Evolutionary conservation across 1,140 invertebrate species (phyloP).

Genomic region (Zaprionus kolodkinae): DNA sequence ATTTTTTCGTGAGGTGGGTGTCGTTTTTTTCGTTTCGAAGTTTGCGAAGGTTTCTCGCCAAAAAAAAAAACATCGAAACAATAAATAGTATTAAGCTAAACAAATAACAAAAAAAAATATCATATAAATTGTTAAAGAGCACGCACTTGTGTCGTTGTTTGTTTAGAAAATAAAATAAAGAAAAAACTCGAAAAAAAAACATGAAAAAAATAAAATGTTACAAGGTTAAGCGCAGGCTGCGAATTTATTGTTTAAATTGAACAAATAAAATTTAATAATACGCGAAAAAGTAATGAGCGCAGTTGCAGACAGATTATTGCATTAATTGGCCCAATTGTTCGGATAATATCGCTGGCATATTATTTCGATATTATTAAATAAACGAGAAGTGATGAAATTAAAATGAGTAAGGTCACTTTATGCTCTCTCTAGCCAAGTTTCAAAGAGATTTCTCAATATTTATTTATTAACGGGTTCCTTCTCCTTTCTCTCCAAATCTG

Average conservation of each 20-base stretch:
- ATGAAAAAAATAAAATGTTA: slow-evolving; percentile 39
- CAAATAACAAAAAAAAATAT: slow-evolving; percentile 37
- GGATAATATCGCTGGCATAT: background rate
- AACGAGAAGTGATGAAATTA: background rate
- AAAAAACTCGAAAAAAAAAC: slow-evolving; percentile 4
- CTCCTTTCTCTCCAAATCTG: background rate
- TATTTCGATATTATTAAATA: background rate
- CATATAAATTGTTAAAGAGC: slow-evolving; percentile 54
- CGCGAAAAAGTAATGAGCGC: slow-evolving; percentile 28
- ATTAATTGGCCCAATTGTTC: slow-evolving; percentile 47
- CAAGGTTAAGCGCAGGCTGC: slow-evolving; percentile 44
- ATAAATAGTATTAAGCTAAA: slow-evolving; percentile 42
- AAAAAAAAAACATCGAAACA: slow-evolving; percentile 20
- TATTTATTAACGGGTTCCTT: too few relatives aligned
- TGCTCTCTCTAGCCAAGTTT: background rate
- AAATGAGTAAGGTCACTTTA: background rate
- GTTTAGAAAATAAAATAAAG: slow-evolving; percentile 46
- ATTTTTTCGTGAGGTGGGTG: slow-evolving; percentile 29
- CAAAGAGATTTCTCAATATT: background rate
- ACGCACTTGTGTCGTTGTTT: slow-evolving; percentile 52
- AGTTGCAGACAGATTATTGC: slow-evolving; percentile 36
- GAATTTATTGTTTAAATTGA: slow-evolving; percentile 57
- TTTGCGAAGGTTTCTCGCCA: slow-evolving; percentile 38
- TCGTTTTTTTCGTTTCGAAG: slow-evolving; percentile 26
- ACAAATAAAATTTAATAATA: slow-evolving; percentile 55